Evolutionary conservation across 2,113 vertebrate genomes (phyloP).

Genomic region (Grus americana): DNA sequence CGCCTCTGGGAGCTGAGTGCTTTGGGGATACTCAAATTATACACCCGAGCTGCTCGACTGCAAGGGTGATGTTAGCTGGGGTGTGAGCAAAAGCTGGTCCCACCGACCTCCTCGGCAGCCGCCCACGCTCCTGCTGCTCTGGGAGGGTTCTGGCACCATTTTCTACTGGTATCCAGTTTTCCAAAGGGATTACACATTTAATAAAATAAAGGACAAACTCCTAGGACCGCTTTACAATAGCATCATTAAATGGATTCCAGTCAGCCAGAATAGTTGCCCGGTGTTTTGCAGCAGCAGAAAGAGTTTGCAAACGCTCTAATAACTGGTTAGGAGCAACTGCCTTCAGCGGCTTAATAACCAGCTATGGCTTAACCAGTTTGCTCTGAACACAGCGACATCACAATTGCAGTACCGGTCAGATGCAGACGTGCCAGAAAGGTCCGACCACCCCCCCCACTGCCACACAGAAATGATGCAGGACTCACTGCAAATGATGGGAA

Average conservation of each 20-base stretch:
- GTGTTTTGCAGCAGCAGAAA: neutral
- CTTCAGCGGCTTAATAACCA: neutral
- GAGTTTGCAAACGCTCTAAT: neutral
- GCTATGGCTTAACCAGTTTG: neutral
- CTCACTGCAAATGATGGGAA: neutral
- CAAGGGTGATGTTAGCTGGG: rapidly evolving
- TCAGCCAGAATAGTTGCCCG: neutral
- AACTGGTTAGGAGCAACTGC: neutral
- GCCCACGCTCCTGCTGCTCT: rapidly evolving
- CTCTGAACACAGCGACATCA: neutral
- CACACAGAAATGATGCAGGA: rapidly evolving
- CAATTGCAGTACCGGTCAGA: neutral
- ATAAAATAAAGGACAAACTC: neutral
- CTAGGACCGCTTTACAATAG: neutral
- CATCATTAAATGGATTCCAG: neutral
- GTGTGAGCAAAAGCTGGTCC: neutral
- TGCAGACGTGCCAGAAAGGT: neutral
- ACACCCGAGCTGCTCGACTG: neutral
- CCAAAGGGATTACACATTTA: neutral
- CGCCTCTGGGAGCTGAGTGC: neutral
- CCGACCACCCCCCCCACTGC: no score
- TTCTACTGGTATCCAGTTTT: neutral
- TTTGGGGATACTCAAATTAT: neutral
- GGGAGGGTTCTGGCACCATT: neutral
- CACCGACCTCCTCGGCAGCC: neutral